A percentile compares a stretch with the other conserved stretches of the same genome.
phyloP scores from a whole-genome alignment of 2,113 vertebrate genomes.

The Bos javanicus region DNA sequence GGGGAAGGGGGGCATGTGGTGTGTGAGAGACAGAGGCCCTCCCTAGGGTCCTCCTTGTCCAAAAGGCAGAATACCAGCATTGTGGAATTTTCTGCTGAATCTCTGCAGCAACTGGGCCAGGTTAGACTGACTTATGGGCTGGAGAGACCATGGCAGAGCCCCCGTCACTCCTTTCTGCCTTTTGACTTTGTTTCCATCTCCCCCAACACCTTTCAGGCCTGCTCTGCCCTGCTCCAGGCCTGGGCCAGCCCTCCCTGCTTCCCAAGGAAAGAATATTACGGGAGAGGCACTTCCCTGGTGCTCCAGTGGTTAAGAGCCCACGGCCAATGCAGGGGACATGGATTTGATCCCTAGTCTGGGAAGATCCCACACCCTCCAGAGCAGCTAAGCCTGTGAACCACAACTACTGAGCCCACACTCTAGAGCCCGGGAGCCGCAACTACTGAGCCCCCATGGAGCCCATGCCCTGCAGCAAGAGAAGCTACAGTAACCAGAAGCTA shows the following conservation, averaged over 20 bases:
- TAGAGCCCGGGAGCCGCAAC: neutral
- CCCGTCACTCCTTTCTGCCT: neutral
- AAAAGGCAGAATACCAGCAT: neutral
- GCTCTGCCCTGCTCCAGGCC: neutral
- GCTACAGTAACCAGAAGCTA: neutral
- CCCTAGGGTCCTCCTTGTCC: neutral
- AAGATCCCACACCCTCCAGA: neutral
- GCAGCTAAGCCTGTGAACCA: neutral
- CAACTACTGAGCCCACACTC: neutral
- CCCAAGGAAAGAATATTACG: neutral
- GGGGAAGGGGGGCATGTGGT: neutral
- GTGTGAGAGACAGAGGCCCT: neutral
- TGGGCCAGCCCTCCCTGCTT: neutral
- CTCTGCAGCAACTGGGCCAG: neutral
- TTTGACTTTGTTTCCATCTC: neutral
- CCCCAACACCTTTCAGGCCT: neutral
- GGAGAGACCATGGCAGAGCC: neutral
- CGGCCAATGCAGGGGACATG: neutral
- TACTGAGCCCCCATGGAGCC: neutral
- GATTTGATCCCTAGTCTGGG: neutral
- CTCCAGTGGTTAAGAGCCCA: neutral
- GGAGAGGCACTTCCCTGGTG: neutral
- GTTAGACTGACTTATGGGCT: neutral
- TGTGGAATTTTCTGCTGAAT: neutral
- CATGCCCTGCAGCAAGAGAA: neutral